Evolutionary conservation across 2,888 invertebrate species (phyloP).

Genomic region (Hypolimnas misippus): DNA sequence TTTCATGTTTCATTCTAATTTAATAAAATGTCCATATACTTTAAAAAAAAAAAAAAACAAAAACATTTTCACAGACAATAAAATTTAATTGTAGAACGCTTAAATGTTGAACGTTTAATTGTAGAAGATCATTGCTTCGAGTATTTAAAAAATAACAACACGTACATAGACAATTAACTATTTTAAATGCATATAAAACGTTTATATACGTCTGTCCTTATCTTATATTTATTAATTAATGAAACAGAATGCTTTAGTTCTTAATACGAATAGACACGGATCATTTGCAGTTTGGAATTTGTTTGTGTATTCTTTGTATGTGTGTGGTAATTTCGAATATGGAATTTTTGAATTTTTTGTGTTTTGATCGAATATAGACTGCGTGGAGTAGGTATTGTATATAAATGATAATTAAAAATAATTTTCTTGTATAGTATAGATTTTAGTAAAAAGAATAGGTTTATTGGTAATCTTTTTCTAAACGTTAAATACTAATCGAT

Average conservation of each 20-base stretch:
- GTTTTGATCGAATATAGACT: not conserved
- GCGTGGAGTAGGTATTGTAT: not conserved
- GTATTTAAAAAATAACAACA: constrained; percentile 10
- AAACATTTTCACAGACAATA: constrained; percentile 19
- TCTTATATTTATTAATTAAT: no score
- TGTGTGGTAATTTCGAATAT: constrained; percentile 11
- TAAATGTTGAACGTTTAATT: no score
- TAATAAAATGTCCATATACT: not conserved
- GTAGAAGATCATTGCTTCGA: constrained; percentile 7
- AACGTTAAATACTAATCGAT: not conserved
- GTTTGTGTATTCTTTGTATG: constrained; percentile 14
- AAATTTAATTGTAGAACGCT: constrained; percentile 7
- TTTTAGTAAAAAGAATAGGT: no score
- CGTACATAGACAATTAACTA: constrained; percentile 3
- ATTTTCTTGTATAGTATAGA: no score
- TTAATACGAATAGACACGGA: constrained; percentile 15
- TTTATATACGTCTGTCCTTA: constrained; percentile 7
- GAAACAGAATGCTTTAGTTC: constrained; percentile 5
- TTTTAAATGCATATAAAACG: not conserved
- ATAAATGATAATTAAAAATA: not conserved
- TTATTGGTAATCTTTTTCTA: not conserved
- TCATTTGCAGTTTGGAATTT: constrained; percentile 22
- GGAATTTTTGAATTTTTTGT: not conserved
- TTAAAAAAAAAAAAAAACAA: not conserved
- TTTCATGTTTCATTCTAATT: not conserved